Percentiles rank a stretch among this genome's conserved stretches.
Conservation (phyloP, 2,888 invertebrate species). For the Caenorhabditis becei region DNA sequence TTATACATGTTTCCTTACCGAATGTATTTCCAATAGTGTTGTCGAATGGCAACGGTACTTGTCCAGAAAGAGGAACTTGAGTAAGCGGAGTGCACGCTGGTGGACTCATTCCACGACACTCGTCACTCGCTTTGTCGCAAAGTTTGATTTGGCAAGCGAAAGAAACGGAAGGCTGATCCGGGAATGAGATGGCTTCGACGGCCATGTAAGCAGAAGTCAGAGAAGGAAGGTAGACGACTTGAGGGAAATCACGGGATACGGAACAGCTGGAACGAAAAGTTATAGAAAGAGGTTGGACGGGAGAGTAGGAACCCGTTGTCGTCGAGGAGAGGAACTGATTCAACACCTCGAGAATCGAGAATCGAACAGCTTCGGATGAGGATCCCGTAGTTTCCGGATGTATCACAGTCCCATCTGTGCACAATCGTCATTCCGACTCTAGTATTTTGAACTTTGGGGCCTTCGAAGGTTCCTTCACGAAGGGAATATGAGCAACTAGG, state of each 20-base stretch:
- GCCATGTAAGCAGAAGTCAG: conserved; percentile 76
- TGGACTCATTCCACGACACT: conserved; percentile 76
- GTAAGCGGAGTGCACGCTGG: conserved; percentile 50
- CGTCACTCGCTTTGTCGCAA: conserved; percentile 77
- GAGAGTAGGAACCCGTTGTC: conserved; percentile 60
- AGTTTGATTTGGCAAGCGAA: conserved; percentile 79
- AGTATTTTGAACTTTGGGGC: conserved; percentile 65
- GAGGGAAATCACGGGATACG: conserved; percentile 72
- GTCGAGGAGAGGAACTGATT: conserved; percentile 67
- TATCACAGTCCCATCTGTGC: conserved; percentile 77
- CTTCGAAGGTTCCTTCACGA: conserved; percentile 70
- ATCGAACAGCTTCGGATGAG: conserved; percentile 64
- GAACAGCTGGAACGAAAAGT: conserved; percentile 69
- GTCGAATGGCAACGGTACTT: conserved; percentile 38
- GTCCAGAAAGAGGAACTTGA: conserved; percentile 36
- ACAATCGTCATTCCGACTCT: conserved; percentile 72
- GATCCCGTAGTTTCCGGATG: conserved; percentile 65
- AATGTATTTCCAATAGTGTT: conserved; percentile 49
- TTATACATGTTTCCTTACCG: conserved; percentile 10
- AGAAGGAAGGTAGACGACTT: conserved; percentile 72
- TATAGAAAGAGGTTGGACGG: background rate
- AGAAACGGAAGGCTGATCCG: conserved; percentile 74
- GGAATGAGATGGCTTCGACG: conserved; percentile 78
- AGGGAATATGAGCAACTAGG: conserved; percentile 75
- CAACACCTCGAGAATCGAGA: conserved; percentile 64